These are phyloP conservation scores for Potamarius usumacintae DNA, from an alignment of 2,113 vertebrate genomes.

Conservation along the genomic window DNA sequence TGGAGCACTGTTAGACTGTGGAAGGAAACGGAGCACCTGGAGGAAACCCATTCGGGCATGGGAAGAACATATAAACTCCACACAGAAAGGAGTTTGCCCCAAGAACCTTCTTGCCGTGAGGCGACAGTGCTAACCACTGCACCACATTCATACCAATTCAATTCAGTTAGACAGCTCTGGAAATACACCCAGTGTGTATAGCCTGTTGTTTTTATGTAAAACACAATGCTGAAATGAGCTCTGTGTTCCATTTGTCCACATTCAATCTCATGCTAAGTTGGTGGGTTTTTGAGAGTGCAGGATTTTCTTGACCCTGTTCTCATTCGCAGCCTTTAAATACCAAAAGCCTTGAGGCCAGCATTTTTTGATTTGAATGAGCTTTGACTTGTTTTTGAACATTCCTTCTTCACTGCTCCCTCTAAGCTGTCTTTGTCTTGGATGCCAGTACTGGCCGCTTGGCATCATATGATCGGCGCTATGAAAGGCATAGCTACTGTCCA, in stretches of 20 bases:
- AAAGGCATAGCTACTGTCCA: constrained; percentile 17
- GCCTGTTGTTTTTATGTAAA: background rate
- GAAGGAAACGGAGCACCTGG: too few species aligned
- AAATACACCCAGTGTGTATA: background rate
- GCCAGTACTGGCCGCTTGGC: constrained; percentile 45
- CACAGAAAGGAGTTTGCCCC: too few species aligned
- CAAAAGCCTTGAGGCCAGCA: background rate
- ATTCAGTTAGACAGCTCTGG: too few species aligned
- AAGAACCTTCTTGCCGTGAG: too few species aligned
- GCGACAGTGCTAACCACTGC: too few species aligned
- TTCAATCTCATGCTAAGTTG: background rate
- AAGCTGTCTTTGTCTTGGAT: constrained; percentile 40
- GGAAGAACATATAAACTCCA: too few species aligned
- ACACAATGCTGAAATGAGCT: background rate
- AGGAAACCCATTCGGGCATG: too few species aligned
- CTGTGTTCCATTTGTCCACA: background rate
- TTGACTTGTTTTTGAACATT: constrained; percentile 49
- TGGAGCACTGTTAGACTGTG: too few species aligned
- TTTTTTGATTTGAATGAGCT: constrained; percentile 45
- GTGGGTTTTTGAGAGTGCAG: background rate
- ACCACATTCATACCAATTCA: too few species aligned
- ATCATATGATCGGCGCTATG: constrained; percentile 47
- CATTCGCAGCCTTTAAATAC: constrained; percentile 31
- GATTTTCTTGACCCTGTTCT: constrained; percentile 38
- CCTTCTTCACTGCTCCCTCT: constrained; percentile 23